Conservation (phyloP, 2,113 vertebrate species). For the Oryzias curvinotus region DNA sequence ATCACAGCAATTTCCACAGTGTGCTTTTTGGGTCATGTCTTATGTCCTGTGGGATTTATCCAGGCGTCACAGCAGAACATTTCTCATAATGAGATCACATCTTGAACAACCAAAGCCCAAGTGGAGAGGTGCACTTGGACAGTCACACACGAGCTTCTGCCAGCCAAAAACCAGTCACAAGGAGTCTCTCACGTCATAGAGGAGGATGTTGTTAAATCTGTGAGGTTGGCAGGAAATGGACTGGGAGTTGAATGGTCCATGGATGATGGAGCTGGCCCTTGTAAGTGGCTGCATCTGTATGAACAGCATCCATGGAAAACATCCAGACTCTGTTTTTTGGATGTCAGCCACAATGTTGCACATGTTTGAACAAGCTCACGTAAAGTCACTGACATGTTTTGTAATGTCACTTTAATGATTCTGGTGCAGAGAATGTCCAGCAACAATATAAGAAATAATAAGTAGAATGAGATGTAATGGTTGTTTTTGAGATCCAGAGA, state of each 20-base stretch:
- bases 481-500: too few species aligned
- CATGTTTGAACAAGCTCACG: neutral
- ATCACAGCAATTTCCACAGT: neutral
- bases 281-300: too few species aligned
- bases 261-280: too few species aligned
- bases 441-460: neutral
- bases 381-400: neutral
- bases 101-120: neutral
- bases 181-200: too few species aligned
- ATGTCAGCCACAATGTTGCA: neutral
- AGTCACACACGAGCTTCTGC: too few species aligned
- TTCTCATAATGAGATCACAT: neutral
- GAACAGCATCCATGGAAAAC: neutral
- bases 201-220: too few species aligned
- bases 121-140: neutral
- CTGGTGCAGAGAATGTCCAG: neutral
- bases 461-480: neutral
- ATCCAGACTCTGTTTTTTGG: neutral
- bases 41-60: neutral
- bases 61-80: neutral
- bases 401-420: neutral
- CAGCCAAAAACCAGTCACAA: too few species aligned
- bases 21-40: neutral
- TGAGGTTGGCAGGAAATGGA: too few species aligned
- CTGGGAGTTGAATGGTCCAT: too few species aligned